Evolutionary conservation across 2,113 vertebrate genomes (phyloP).

Genomic region (Esox niger): DNA sequence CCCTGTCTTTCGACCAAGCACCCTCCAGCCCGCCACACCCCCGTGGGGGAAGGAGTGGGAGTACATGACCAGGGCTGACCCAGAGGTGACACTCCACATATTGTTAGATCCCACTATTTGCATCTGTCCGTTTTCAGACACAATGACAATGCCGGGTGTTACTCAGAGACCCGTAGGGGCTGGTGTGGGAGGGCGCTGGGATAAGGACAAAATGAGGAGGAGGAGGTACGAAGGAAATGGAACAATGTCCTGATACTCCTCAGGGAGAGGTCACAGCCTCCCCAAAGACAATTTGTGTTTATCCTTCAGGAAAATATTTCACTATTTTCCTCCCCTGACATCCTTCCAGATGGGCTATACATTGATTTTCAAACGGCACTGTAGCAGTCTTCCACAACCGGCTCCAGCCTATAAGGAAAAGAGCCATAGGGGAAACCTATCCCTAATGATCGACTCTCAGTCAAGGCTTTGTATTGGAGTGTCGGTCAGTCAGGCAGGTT

Average conservation of each 20-base stretch:
- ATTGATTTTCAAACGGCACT: constrained; percentile 55
- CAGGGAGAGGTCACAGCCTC: constrained; percentile 34
- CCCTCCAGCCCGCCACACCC: constrained; percentile 11
- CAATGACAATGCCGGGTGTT: constrained; percentile 42
- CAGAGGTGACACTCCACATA: constrained; percentile 49
- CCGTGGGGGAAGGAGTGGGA: constrained; percentile 31
- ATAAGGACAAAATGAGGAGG: constrained; percentile 27
- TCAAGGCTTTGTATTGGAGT: constrained; percentile 28
- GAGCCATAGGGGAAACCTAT: constrained; percentile 9
- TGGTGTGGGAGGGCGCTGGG: background rate
- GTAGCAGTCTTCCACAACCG: constrained; percentile 24
- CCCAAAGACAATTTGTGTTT: constrained; percentile 44
- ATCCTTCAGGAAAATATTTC: constrained; percentile 55
- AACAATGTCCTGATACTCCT: constrained; percentile 40
- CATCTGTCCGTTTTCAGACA: constrained; percentile 51
- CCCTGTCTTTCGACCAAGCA: constrained; percentile 26
- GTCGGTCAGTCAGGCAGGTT: constrained; percentile 31
- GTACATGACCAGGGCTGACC: constrained; percentile 44
- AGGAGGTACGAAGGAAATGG: constrained; percentile 51
- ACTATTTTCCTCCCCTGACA: constrained; percentile 35
- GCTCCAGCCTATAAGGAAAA: constrained; percentile 27
- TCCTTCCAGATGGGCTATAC: constrained; percentile 40
- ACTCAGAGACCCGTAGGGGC: constrained; percentile 21
- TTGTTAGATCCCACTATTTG: constrained; percentile 49
- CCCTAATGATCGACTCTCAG: constrained; percentile 46